These are phyloP conservation scores for Chrysomallon squamiferum DNA, from an alignment of 1,140 invertebrate species.

Conservation along the genomic window DNA sequence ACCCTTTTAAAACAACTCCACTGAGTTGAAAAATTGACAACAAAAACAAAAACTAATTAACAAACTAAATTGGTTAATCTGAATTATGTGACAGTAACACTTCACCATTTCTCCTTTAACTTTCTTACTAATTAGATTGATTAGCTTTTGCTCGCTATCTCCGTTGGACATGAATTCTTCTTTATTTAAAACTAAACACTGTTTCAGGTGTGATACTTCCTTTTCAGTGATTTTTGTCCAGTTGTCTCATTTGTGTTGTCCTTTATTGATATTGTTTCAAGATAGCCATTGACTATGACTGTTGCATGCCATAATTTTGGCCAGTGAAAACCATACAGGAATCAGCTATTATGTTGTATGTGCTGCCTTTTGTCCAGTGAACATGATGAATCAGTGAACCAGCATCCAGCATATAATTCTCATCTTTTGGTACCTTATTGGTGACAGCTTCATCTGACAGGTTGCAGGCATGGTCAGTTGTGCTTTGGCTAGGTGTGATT, in stretches of 20 bases:
- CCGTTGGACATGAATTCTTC: no score
- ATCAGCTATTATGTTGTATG: constrained; percentile 8
- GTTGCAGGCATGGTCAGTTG: background rate
- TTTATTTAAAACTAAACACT: no score
- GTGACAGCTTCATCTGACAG: background rate
- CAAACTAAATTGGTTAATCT: no score
- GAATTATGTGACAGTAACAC: no score
- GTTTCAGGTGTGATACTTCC: no score
- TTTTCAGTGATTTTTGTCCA: background rate
- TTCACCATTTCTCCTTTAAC: no score
- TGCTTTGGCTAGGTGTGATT: background rate
- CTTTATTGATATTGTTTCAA: constrained; percentile 1
- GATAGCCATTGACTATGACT: constrained; percentile 24
- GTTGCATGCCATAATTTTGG: background rate
- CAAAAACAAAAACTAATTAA: no score
- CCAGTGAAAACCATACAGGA: background rate
- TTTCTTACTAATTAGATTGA: no score
- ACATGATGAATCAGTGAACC: constrained; percentile 10
- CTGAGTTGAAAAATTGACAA: no score
- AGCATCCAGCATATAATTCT: background rate
- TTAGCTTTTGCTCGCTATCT: no score
- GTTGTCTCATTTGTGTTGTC: constrained; percentile 4
- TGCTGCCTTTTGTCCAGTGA: constrained; percentile 17
- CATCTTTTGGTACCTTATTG: no score
- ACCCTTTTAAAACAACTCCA: no score